These are phyloP conservation scores for Heteromurus nitidus DNA, from an alignment of 2,888 invertebrate genomes.

Conservation along the genomic window DNA sequence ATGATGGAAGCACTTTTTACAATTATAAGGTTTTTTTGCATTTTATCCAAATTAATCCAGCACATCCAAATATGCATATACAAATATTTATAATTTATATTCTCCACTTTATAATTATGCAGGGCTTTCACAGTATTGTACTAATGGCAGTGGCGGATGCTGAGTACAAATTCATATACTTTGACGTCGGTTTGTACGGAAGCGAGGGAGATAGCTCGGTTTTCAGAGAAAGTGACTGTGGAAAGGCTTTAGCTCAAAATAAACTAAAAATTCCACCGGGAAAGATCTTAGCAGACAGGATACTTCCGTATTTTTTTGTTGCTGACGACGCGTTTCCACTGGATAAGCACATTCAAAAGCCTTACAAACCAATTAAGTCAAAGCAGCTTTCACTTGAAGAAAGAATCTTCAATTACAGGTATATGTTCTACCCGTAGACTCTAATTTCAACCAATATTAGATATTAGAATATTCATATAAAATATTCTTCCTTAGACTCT, in stretches of 20 bases:
- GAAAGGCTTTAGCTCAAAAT: neutral
- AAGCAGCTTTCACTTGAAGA: neutral
- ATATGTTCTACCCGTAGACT: neutral
- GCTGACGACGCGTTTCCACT: conserved; percentile 73
- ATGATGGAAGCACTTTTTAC: conserved; percentile 69
- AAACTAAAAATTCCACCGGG: conserved; percentile 16
- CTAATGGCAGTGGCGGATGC: conserved; percentile 70
- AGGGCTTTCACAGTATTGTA: conserved; percentile 68
- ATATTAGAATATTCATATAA: neutral
- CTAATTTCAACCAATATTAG: neutral
- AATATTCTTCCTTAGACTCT: conserved; percentile 18
- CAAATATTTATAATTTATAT: neutral
- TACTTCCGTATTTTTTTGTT: conserved; percentile 67
- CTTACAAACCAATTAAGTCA: conserved; percentile 59
- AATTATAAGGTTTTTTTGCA: conserved; percentile 68
- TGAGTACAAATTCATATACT: conserved; percentile 70
- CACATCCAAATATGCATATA: neutral
- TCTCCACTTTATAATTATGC: neutral
- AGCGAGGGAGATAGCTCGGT: conserved; percentile 67
- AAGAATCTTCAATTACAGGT: conserved; percentile 52
- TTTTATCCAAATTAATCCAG: neutral
- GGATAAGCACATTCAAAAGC: conserved; percentile 71
- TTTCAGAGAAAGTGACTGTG: conserved; percentile 32
- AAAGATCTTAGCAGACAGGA: conserved; percentile 2
- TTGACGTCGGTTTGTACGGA: conserved; percentile 72